A percentile compares a stretch with the other conserved stretches of the same genome.
Evolutionary conservation across 2,888 invertebrate genomes (phyloP).

Genomic region (Margaritifera margaritifera): DNA sequence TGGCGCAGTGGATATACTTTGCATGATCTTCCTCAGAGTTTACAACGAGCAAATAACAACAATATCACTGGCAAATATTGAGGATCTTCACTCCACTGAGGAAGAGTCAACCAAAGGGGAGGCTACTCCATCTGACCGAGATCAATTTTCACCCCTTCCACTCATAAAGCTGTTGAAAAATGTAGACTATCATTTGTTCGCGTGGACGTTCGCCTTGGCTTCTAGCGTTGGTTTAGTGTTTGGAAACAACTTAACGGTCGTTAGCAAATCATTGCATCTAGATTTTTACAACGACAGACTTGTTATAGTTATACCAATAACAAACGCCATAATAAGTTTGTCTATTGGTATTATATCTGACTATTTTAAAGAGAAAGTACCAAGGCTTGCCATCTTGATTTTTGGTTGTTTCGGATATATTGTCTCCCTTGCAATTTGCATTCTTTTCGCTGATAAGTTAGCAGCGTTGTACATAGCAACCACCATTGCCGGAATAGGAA

Average conservation of each 20-base stretch:
- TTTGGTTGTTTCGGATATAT: conserved; percentile 22
- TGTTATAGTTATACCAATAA: conserved; percentile 38
- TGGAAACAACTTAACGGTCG: conserved; percentile 39
- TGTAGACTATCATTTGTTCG: conserved; percentile 34
- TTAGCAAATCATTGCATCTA: conserved; percentile 27
- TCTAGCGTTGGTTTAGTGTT: conserved; percentile 41
- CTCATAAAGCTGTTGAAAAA: conserved; percentile 29
- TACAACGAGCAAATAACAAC: conserved; percentile 6
- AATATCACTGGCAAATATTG: too few relatives aligned
- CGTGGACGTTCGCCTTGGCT: conserved; percentile 40
- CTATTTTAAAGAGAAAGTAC: conserved; percentile 30
- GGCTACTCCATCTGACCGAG: not conserved
- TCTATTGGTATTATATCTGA: conserved; percentile 39
- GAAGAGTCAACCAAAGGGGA: too few relatives aligned
- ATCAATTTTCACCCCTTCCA: conserved; percentile 3
- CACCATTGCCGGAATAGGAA: conserved; percentile 34
- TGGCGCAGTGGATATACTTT: conserved; percentile 34
- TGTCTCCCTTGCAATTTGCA: conserved; percentile 18
- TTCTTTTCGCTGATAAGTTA: conserved; percentile 25
- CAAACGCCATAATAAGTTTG: conserved; percentile 36
- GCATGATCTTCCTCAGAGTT: conserved; percentile 36
- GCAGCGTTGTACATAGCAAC: conserved; percentile 30
- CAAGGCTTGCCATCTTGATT: conserved; percentile 30
- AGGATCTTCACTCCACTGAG: too few relatives aligned
- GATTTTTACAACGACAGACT: conserved; percentile 28